Percentiles rank a stretch among this genome's conserved stretches.
Conservation (phyloP, 2,888 invertebrate genomes). For the Nysson spinosus region DNA sequence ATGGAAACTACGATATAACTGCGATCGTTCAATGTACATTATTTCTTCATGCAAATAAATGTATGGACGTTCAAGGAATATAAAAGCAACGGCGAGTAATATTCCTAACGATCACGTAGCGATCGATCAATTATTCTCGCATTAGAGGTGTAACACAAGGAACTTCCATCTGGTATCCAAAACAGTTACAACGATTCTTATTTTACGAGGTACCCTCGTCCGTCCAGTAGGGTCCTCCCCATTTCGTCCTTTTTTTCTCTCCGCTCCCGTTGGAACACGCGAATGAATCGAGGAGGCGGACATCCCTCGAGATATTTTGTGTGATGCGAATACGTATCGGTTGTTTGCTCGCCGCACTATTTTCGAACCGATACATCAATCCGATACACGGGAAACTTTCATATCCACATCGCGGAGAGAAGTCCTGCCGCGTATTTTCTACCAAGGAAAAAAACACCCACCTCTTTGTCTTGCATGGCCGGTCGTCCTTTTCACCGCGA, state of each 20-base stretch:
- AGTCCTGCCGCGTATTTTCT: constrained; percentile 47
- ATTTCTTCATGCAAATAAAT: too few species aligned
- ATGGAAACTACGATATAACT: too few species aligned
- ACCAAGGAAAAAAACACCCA: constrained; percentile 40
- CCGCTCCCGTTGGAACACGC: constrained; percentile 50
- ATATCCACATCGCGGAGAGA: constrained; percentile 50
- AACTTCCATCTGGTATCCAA: constrained; percentile 20
- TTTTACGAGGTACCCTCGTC: constrained; percentile 15
- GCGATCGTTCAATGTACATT: too few species aligned
- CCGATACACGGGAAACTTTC: constrained; percentile 67
- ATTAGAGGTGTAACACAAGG: constrained; percentile 14
- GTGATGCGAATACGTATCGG: constrained; percentile 66
- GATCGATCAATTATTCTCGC: constrained; percentile 36
- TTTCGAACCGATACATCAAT: constrained; percentile 75
- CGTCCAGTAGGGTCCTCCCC: constrained; percentile 2
- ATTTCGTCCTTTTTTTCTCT: constrained; percentile 35
- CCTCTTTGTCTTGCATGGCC: constrained; percentile 28
- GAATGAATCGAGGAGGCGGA: constrained; percentile 54
- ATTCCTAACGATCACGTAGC: background rate
- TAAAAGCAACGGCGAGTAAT: too few species aligned
- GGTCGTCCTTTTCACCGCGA: constrained; percentile 19
- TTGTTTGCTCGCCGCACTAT: constrained; percentile 74
- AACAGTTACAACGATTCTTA: constrained; percentile 22
- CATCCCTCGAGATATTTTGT: constrained; percentile 54
- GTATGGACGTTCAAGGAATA: too few species aligned